phyloP scores from a whole-genome alignment of 2,888 invertebrate species.

The Xestoiulus laeticollis region DNA sequence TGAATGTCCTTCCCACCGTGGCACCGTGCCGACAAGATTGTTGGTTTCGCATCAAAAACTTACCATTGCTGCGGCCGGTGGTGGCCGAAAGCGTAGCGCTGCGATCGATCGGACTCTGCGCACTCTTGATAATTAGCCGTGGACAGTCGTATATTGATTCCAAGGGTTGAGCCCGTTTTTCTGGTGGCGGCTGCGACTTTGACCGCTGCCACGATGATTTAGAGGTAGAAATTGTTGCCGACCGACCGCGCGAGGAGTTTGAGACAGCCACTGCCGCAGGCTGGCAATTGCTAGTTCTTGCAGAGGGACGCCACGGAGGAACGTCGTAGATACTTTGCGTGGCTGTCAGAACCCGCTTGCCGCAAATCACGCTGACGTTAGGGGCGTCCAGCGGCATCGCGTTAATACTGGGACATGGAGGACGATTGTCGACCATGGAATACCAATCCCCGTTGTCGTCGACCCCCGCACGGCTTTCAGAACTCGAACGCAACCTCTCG shows the following conservation, averaged over 20 bases:
- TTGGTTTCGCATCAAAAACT: too few species aligned
- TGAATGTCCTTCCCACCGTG: conserved; percentile 40
- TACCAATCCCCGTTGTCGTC: background rate
- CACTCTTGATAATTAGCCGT: too few species aligned
- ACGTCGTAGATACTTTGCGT: conserved; percentile 51
- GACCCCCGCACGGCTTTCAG: background rate
- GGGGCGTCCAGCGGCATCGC: background rate
- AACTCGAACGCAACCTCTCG: background rate
- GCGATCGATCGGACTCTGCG: background rate
- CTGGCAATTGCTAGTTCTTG: background rate
- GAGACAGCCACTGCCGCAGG: background rate
- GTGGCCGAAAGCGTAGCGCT: conserved; percentile 20
- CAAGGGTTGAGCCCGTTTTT: background rate
- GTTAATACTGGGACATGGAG: background rate
- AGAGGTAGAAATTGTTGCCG: conserved; percentile 28
- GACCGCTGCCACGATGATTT: background rate
- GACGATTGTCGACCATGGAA: background rate
- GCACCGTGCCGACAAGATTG: background rate
- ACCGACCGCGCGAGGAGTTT: background rate
- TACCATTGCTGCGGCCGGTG: background rate
- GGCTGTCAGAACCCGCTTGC: conserved; percentile 48
- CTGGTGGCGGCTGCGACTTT: conserved; percentile 52
- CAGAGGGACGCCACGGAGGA: conserved; percentile 42
- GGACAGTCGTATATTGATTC: conserved; percentile 47
- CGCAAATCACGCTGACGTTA: conserved; percentile 39